Conservation (phyloP, 2,797 vertebrate genomes). For the Nannoperca obscura region DNA sequence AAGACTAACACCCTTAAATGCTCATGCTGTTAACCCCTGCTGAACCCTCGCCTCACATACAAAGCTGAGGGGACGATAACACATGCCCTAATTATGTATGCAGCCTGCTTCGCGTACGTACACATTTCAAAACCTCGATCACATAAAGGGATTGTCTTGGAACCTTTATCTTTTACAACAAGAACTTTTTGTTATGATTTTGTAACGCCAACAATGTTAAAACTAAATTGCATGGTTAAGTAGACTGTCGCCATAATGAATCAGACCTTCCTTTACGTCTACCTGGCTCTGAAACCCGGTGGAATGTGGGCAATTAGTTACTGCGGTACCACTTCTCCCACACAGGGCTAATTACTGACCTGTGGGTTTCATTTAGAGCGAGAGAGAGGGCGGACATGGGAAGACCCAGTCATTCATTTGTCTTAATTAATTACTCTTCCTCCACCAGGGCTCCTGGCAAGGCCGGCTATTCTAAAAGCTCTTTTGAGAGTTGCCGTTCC, state of each 20-base stretch:
- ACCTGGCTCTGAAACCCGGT: constrained; percentile 68
- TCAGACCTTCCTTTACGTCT: constrained; percentile 35
- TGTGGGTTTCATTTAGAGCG: constrained; percentile 82
- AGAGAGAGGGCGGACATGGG: constrained; percentile 61
- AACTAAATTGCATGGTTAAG: constrained; percentile 22
- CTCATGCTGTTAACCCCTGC: constrained; percentile 83
- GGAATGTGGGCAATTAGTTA: constrained; percentile 78
- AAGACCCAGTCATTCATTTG: constrained; percentile 78
- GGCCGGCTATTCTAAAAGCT: constrained; percentile 72
- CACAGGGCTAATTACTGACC: constrained; percentile 85
- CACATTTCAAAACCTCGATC: constrained; percentile 2
- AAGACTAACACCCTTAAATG: constrained; percentile 83
- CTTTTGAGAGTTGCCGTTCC: constrained; percentile 63
- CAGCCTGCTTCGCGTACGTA: constrained; percentile 38
- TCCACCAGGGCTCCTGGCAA: constrained; percentile 77
- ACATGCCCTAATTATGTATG: constrained; percentile 64
- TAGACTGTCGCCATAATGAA: constrained; percentile 3
- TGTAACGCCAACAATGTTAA: constrained; percentile 23
- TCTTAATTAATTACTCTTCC: constrained; percentile 84
- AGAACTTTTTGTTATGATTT: constrained; percentile 15
- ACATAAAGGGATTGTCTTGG: neutral
- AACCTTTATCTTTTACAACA: neutral
- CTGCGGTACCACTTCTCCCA: constrained; percentile 70
- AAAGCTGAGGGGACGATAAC: constrained; percentile 70
- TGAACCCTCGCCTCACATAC: constrained; percentile 73